These are phyloP conservation scores for Apodemia duryi DNA, from an alignment of 2,888 invertebrate genomes.

Conservation along the genomic window DNA sequence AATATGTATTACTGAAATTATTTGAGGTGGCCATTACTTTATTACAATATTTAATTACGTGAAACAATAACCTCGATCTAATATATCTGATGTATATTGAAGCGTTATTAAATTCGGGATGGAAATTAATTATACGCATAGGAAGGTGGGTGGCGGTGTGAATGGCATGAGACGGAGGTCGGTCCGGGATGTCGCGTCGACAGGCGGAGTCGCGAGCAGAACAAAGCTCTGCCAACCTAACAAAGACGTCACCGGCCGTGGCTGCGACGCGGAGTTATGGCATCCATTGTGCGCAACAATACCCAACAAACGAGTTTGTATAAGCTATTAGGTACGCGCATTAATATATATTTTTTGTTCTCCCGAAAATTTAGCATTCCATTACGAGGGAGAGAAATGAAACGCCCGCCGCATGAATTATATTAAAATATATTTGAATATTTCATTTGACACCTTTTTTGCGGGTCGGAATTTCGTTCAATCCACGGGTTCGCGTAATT, in stretches of 20 bases:
- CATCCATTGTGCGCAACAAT: conserved; percentile 79
- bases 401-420: conserved; percentile 80
- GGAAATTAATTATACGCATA: conserved; percentile 38
- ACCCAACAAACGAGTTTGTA: conserved; percentile 80
- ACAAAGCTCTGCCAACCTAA: conserved; percentile 69
- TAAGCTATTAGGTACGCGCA: conserved; percentile 80
- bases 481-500: conserved; percentile 72
- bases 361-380: conserved; percentile 79
- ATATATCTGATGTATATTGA: conserved; percentile 31
- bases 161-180: conserved; percentile 35
- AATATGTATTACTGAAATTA: conserved; percentile 26
- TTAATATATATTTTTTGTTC: conserved; percentile 80
- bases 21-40: conserved; percentile 23
- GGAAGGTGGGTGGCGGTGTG: conserved; percentile 35
- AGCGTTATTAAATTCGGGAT: conserved; percentile 31
- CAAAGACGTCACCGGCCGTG: conserved; percentile 80
- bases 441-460: conserved; percentile 80
- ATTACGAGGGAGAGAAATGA: conserved; percentile 80
- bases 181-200: conserved; percentile 49
- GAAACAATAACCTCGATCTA: conserved; percentile 31
- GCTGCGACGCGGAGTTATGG: conserved; percentile 78
- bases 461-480: conserved; percentile 76
- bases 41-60: conserved; percentile 44
- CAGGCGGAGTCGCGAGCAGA: conserved; percentile 65
- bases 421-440: conserved; percentile 81